phyloP scores from a whole-genome alignment of 2,113 vertebrate genomes.

The Phaetusa simplex region DNA sequence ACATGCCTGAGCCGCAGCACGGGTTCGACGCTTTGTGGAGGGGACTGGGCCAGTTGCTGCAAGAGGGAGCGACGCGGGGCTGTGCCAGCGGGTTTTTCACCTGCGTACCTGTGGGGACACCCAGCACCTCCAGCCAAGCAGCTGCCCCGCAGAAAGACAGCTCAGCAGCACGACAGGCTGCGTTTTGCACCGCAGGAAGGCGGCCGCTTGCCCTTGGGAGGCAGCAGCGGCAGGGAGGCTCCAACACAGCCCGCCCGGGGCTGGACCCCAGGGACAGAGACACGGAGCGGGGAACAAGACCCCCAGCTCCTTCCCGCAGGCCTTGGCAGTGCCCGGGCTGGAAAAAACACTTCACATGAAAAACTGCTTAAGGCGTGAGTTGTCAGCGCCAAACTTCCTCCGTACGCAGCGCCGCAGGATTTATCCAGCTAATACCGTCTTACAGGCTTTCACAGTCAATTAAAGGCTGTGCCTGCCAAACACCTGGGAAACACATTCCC shows the following conservation, averaged over 20 bases:
- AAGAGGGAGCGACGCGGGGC: too few species aligned
- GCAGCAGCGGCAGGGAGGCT: not conserved
- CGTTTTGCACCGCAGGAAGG: rapidly evolving
- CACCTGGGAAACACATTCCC: not conserved
- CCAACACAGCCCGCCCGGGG: rapidly evolving
- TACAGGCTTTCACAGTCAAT: not conserved
- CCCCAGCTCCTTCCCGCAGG: not conserved
- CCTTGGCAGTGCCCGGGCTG: not conserved
- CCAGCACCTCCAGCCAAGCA: rapidly evolving
- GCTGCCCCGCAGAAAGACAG: rapidly evolving
- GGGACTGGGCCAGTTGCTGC: rapidly evolving
- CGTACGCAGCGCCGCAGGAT: rapidly evolving
- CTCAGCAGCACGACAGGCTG: not conserved
- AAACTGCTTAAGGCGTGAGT: not conserved
- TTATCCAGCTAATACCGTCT: not conserved
- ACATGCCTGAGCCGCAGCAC: not conserved
- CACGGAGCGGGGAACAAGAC: rapidly evolving
- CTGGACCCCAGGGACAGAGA: not conserved
- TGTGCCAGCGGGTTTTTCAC: not conserved
- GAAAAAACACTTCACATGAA: not conserved
- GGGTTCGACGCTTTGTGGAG: not conserved
- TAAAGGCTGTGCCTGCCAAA: not conserved
- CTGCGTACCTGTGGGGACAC: too few species aligned
- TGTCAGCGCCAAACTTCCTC: not conserved
- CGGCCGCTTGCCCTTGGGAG: not conserved